Evolutionary conservation across 1,140 invertebrate genomes (phyloP).

Genomic region (Drosophila chauvacae): DNA sequence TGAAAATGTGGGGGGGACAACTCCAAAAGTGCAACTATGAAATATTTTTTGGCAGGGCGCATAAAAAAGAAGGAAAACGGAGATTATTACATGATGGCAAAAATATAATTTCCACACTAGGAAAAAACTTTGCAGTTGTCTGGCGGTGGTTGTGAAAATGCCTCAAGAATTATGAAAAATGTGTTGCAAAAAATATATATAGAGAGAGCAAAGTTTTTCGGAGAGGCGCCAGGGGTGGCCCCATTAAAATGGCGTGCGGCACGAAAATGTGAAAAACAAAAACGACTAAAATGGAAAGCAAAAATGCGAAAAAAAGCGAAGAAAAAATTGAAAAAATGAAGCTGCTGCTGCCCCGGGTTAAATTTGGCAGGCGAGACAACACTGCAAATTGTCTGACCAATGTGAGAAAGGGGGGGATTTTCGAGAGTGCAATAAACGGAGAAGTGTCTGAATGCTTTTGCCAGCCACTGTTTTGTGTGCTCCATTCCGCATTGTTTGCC

Average conservation of each 20-base stretch:
- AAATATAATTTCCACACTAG: conserved; percentile 76
- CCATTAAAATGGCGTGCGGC: conserved; percentile 76
- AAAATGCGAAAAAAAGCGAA: conserved; percentile 31
- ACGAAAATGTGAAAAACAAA: conserved; percentile 74
- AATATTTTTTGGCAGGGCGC: conserved; percentile 64
- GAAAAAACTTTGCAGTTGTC: conserved; percentile 68
- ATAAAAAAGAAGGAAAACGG: conserved; percentile 45
- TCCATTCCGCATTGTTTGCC: conserved; percentile 62
- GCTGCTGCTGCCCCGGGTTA: conserved; percentile 71
- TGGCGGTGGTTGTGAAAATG: conserved; percentile 57
- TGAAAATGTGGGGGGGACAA: neutral
- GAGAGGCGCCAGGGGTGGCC: conserved; percentile 27
- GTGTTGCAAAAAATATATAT: conserved; percentile 48
- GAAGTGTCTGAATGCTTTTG: conserved; percentile 70
- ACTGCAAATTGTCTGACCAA: conserved; percentile 80
- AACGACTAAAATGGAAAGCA: conserved; percentile 31
- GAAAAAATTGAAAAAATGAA: conserved; percentile 44
- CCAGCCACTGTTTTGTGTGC: conserved; percentile 61
- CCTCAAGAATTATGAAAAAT: conserved; percentile 83
- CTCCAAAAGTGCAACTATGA: conserved; percentile 77
- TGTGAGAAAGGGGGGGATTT: conserved; percentile 8
- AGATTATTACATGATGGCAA: conserved; percentile 77
- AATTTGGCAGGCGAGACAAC: conserved; percentile 79
- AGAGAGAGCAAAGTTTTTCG: conserved; percentile 35
- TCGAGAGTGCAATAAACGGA: conserved; percentile 75